Evolutionary conservation across 2,797 vertebrate genomes (phyloP), one percentile per base, ranked within the genome.

Genomic region (Myotis planiceps): DNA sequence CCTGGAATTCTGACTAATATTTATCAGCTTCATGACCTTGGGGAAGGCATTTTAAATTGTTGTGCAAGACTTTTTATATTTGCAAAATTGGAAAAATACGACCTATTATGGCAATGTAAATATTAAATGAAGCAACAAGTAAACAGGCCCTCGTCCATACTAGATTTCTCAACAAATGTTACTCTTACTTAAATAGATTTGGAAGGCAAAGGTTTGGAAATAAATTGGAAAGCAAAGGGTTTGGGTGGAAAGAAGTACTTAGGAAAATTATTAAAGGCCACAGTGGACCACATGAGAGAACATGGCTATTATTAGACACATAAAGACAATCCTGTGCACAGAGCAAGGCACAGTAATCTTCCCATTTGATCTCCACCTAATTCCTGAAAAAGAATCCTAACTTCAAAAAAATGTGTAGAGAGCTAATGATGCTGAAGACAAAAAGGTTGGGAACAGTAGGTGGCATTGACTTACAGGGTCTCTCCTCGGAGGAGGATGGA

Each of bases 41-140:
- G 55, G 23, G 18, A 66, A 95, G 86, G 68, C 79, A 87, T 32
- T 89, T 92, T 37, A 83, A 94, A 81, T 68, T 21, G 79, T 32
- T 78, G 9, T 42, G 69, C 32, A 60, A 95, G 55, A 37, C 79
- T 91, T 69, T 69, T 75, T 7, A 7, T 76, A 60, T 65, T 0
- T 95, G 27, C 7, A n/a, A 88, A 81, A 88, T 12, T 65, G n/a
- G 6, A 29, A 84, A 78, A 58, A 45, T 78, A 42, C 2, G 0
- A 75, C 47, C 60, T 63, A 3, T 29, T 60, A 25, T 88, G 45
- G 9, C 5, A 71, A 4, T 71, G 45, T 45, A 37, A 84, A 58
- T 7, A 69, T 69, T n/a, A 72, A 76, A 60, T 58, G 39, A 96
- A 88, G 3, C 21, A 58, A 58, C n/a, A 92, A 47, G 37, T 49